Evolutionary conservation across 2,113 vertebrate genomes (phyloP).

Genomic region (Ramphastos sulfuratus): DNA sequence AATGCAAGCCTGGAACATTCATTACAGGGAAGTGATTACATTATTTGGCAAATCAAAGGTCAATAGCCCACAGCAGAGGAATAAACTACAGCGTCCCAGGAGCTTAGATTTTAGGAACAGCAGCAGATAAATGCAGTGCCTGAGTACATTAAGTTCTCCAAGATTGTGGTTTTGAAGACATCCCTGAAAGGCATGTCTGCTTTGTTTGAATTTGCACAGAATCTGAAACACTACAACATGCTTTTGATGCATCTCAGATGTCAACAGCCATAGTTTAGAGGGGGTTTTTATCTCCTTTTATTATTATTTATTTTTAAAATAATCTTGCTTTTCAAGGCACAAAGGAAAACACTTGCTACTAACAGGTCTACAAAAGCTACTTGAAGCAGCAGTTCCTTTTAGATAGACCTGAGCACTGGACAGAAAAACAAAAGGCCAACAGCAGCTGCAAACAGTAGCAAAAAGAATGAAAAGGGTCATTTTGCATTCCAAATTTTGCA

Average conservation of each 20-base stretch:
- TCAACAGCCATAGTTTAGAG: background rate
- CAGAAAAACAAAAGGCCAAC: background rate
- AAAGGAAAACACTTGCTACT: background rate
- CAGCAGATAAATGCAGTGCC: conserved; percentile 10
- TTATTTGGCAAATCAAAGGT: conserved; percentile 13
- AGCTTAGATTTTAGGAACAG: conserved; percentile 11
- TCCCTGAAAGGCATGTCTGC: background rate
- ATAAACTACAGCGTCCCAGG: background rate
- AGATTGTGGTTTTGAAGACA: background rate
- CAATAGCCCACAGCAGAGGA: background rate
- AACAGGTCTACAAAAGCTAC: background rate
- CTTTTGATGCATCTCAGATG: background rate
- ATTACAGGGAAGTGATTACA: background rate
- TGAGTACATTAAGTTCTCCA: background rate
- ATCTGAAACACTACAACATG: background rate
- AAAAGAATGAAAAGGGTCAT: background rate
- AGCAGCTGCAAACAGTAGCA: background rate
- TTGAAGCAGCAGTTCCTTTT: background rate
- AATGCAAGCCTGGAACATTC: background rate
- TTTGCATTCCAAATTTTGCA: background rate
- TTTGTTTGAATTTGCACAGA: background rate
- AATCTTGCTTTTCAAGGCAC: background rate
- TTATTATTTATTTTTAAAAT: background rate
- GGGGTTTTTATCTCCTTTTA: background rate
- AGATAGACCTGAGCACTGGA: background rate